Conservation (phyloP, 2,888 invertebrate genomes). For the Tetragnatha montana region DNA sequence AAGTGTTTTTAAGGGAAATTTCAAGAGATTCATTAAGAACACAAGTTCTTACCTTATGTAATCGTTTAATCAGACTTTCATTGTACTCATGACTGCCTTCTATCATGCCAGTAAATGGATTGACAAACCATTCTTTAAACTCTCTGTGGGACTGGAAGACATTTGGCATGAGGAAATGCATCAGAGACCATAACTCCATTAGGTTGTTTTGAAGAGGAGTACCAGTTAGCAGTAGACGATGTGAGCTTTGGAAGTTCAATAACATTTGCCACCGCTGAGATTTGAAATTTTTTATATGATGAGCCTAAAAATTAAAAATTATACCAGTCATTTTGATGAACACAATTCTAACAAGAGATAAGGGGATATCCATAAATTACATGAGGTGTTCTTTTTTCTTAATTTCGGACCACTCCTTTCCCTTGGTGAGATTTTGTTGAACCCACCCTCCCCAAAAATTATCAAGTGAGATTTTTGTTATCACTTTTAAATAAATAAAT, state of each 20-base stretch:
- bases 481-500: too few species aligned
- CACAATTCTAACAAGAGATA: too few species aligned
- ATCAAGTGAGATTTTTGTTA: too few species aligned
- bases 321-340: neutral
- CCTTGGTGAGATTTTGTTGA: too few species aligned
- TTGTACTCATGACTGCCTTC: constrained; percentile 94
- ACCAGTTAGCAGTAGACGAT: constrained; percentile 92
- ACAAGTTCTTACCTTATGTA: constrained; percentile 85
- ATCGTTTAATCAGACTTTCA: constrained; percentile 88
- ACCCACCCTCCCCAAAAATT: too few species aligned
- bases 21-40: neutral
- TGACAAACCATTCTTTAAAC: constrained; percentile 90
- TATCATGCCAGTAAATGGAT: constrained; percentile 96
- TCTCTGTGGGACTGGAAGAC: constrained; percentile 97
- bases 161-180: constrained; percentile 98
- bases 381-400: too few species aligned
- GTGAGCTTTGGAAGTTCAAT: constrained; percentile 93
- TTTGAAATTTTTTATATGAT: constrained; percentile 99
- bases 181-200: constrained; percentile 97
- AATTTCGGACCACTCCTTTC: too few species aligned
- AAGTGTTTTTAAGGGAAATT: neutral
- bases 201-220: constrained; percentile 97
- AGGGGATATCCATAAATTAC: too few species aligned
- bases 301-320: constrained; percentile 81
- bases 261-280: constrained; percentile 98